Conservation (phyloP, 2,797 vertebrate species). For the Tadarida brasiliensis region DNA sequence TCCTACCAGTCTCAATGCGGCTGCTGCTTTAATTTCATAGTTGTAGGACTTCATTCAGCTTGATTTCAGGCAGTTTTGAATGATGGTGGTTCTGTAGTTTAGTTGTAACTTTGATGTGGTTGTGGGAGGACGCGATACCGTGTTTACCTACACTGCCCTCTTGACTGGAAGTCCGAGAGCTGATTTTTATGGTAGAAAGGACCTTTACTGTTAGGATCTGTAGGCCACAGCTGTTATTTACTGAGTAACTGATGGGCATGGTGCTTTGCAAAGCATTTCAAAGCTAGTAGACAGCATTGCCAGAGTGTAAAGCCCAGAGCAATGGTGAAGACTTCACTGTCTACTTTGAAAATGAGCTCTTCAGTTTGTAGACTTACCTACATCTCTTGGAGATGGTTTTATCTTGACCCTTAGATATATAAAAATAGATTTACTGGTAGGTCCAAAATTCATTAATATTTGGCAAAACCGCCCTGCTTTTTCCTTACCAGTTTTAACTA, state of each 20-base stretch:
- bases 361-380: not conserved
- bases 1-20: too few relatives aligned
- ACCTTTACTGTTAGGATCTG: not conserved
- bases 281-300: not conserved
- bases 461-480: not conserved
- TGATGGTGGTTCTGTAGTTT: too few relatives aligned
- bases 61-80: too few relatives aligned
- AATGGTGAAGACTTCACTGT: not conserved
- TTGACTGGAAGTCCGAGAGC: not conserved
- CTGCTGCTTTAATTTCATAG: too few relatives aligned
- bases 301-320: not conserved
- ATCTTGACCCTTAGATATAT: slow-evolving; percentile 22
- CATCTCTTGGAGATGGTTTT: not conserved
- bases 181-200: not conserved
- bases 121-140: too few relatives aligned
- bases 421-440: not conserved
- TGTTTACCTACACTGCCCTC: too few relatives aligned
- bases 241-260: not conserved
- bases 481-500: not conserved
- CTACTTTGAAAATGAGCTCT: not conserved
- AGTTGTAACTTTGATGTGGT: too few relatives aligned
- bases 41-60: too few relatives aligned
- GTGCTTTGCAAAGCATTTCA: not conserved
- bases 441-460: not conserved
- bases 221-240: not conserved